Base-by-base conservation (phyloP, 2,797 vertebrate species). In the Glyptemys insculpta region DNA sequence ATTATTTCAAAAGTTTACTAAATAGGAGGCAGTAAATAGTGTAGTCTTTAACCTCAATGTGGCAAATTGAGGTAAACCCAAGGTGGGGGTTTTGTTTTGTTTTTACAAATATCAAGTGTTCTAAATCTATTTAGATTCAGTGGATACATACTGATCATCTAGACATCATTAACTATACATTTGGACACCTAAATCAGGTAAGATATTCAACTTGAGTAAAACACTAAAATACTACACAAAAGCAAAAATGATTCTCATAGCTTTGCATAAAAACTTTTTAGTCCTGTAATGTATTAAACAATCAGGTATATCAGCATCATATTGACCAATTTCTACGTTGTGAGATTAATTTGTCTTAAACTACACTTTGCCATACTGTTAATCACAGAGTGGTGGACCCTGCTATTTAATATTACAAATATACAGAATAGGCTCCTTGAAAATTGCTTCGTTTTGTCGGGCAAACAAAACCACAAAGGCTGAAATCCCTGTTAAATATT, bases 1-100 rank as follows among this genome's bases (percentile, higher is more conserved):
- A 91, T 83, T 85, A 83, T 90, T 80, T 87, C 82, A 80, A 94
- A 81, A 50, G 21, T 85, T 90, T 31, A 88, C 34, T 72, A 53
- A 90, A 62, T 19, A 25, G 8, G 56, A 65, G 25, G 29, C 54
- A 18, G 2, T 79, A 72, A 59, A n/a, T 19, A 68, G 16, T 68
- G 62, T 68, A 37, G 8, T 68, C 18, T 68, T 68, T 68, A 37
- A n/a, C 8, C 34, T 21, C 62, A 37, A 10, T n/a, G 62, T 68
- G 34, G 62, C 18, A n/a, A 72, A 10, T 41, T 72, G 37, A 72
- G 37, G 19, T 72, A 72, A 72, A 23, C 10, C 21, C 37, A 37
- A 72, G 8, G 25, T 9, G 27, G 4, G 25, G 15, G 4, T 7
- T 44, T 78, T 78, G 41, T 76, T 76, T 34, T 68, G 68, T n/a